Evolutionary conservation across 2,797 vertebrate genomes (phyloP).

Genomic region (Epinephelus awoara): DNA sequence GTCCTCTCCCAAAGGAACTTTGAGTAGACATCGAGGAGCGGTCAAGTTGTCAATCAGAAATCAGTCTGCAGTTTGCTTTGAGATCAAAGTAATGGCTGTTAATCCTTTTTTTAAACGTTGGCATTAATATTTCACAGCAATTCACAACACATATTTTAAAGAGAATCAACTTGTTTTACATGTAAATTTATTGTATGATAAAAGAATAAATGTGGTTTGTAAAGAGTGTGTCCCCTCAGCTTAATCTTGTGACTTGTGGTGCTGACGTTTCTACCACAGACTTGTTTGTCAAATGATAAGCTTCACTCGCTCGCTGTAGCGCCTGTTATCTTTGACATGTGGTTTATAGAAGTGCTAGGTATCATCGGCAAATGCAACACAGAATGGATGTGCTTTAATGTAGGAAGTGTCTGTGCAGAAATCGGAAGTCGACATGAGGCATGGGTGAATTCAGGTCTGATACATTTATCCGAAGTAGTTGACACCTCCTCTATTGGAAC

Average conservation of each 20-base stretch:
- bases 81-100: not conserved
- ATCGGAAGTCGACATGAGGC: fast-evolving
- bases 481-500: no score
- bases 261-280: not conserved
- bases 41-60: fast-evolving
- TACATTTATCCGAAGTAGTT: no score
- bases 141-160: slow-evolving; percentile 8
- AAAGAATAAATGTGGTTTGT: slow-evolving; percentile 65
- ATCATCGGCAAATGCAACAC: not conserved
- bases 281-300: no score
- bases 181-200: slow-evolving; percentile 36
- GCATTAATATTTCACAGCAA: slow-evolving; percentile 32
- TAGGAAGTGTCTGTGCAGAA: not conserved
- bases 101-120: slow-evolving; percentile 33
- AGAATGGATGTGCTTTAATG: not conserved
- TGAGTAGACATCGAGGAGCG: not conserved
- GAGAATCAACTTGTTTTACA: slow-evolving; percentile 45
- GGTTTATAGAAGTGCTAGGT: not conserved
- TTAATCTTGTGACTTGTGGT: not conserved
- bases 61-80: not conserved
- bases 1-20: slow-evolving; percentile 82
- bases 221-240: not conserved
- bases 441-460: not conserved
- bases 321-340: not conserved
- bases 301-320: no score